Evolutionary conservation across 2,888 invertebrate species (phyloP), one percentile per base, ranked within the genome.

Genomic region (Hirtodrosophila duncani): DNA sequence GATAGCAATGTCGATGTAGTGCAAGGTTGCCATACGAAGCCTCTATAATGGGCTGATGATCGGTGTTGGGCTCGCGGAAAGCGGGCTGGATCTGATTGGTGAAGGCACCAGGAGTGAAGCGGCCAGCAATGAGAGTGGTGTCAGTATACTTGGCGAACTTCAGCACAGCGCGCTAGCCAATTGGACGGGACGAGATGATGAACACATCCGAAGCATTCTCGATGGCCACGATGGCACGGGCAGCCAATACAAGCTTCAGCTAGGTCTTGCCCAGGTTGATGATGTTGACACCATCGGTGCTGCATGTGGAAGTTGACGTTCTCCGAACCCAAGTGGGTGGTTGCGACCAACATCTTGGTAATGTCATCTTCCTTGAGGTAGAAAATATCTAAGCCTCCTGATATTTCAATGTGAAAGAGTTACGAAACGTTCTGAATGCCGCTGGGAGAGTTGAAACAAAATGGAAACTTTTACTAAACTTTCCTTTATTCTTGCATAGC

Each of bases 121-220:
- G 93, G 77, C 99, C 99, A 87, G 99, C 99, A 88, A 99, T 97
- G 17, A 99, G 96, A 0, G 97, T 98, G 37, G 99, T 97, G 42
- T 98, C 98, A 65, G 98, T 98, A 86, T 98, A 96, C 23, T 95
- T 92, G n/a, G 99, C 98, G 87, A 97, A 99, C 89, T 99, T 99
- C 39, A 99, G 90, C 3, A 99, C 98, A 57, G 99, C 99, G 71
- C 99, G 91, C 89, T 99, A 99, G 13, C 98, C 98, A 84, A 94
- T 95, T 7, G 95, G 93, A 83, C 97, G 92, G 17, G 97, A 96
- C 43, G 98, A 98, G 87, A 99, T 98, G 57, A 98, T 98, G 88
- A 96, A 98, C 11, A 87, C 95, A 87, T 99, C 99, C 56, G 95
- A 93, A 2, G 99, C 95, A 86, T 99, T 97, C 88, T 99, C 99